Evolutionary conservation across 2,797 vertebrate species (phyloP), one percentile per base, ranked within the genome.

Genomic region (Anniella stebbinsi): DNA sequence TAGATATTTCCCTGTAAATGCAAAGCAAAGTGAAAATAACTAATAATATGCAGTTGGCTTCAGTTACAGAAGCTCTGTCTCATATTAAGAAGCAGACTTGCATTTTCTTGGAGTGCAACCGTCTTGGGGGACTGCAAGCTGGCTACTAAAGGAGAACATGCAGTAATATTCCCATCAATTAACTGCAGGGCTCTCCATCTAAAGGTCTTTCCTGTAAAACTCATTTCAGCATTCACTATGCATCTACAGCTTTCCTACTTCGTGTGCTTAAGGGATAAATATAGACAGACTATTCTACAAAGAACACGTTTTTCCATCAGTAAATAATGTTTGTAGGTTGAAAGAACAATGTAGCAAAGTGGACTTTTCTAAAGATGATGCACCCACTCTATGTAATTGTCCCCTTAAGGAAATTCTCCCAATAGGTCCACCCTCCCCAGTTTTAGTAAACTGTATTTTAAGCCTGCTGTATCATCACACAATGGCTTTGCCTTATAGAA

Each of bases 261-360:
- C 36, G 67, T 36, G 67, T 0, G 0, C 67, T 75, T 81, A 94
- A 92, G 70, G 63, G 92, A 93, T 89, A 5, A 92, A 93, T 70
- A 88, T 0, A 0, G 78, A 91, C 89, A 82, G 80, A 83, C 91
- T 93, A 92, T 94, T 92, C 93, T 86, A 91, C 78, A 23, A 88
- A 57, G 70, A 95, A 94, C 88, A 89, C 86, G 88, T 91, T 92
- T 93, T 93, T n/a, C 87, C 85, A 92, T 73, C 89, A 90, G 80
- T 80, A 90, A 94, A 60, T 51, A 92, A 60, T 70, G 30, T 30
- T 48, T 28, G 45, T 51, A 86, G 80, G 36, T 86, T 91, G 80
- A 93, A 93, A 84, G 83, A 90, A 93, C 63, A 51, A 93, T 90
- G 76, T 1, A 89, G 83, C 10, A 94, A 93, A 93, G 2, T 30